Evolutionary conservation across 1,140 invertebrate genomes (phyloP).

Genomic region (Philaenus spumarius): DNA sequence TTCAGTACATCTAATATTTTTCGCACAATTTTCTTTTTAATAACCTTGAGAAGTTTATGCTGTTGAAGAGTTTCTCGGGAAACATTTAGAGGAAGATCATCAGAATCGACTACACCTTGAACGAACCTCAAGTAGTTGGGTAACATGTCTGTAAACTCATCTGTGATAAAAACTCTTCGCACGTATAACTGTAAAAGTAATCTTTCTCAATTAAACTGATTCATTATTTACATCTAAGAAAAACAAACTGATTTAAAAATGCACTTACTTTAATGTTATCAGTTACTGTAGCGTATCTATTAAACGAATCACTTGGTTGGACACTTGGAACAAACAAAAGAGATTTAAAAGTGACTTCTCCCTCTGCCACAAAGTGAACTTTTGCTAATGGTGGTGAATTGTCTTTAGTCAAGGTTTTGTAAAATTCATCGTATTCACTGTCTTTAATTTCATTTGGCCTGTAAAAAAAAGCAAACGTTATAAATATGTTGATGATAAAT

Average conservation of each 20-base stretch:
- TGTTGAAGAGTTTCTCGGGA: constrained; percentile 98
- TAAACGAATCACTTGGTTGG: constrained; percentile 89
- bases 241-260: not conserved
- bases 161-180: constrained; percentile 96
- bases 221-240: constrained; percentile 1
- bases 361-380: constrained; percentile 96
- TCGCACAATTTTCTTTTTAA: constrained; percentile 97
- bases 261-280: constrained; percentile 84
- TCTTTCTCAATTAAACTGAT: not conserved
- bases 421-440: constrained; percentile 90
- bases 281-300: constrained; percentile 87
- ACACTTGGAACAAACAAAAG: constrained; percentile 87
- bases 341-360: constrained; percentile 97
- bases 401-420: constrained; percentile 91
- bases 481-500: not conserved
- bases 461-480: constrained; percentile 24
- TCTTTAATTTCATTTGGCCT: constrained; percentile 75
- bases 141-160: constrained; percentile 99
- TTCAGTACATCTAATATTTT: constrained; percentile 98
- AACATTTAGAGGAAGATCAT: constrained; percentile 97
- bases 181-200: constrained; percentile 68
- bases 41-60: constrained; percentile 97
- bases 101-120: constrained; percentile 96
- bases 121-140: constrained; percentile 96
- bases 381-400: constrained; percentile 76